These are phyloP conservation scores for Leucozona laternaria DNA, from an alignment of 2,888 invertebrate genomes.

Conservation along the genomic window DNA sequence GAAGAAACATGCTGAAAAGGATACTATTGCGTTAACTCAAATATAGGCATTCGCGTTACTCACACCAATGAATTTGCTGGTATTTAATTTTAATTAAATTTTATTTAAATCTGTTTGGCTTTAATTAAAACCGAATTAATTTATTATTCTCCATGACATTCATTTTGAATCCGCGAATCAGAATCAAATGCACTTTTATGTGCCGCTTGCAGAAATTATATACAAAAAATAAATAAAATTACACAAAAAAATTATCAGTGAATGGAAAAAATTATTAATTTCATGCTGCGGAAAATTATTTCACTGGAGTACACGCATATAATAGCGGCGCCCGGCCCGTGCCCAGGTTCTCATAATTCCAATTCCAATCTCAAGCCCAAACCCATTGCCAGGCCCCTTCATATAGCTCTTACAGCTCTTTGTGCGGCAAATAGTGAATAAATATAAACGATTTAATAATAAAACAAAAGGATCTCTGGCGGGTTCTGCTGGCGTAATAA, in stretches of 20 bases:
- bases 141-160: conserved; percentile 70
- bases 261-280: conserved; percentile 46
- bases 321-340: conserved; percentile 38
- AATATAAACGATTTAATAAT: conserved; percentile 69
- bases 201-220: conserved; percentile 21
- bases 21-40: conserved; percentile 47
- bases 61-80: conserved; percentile 47
- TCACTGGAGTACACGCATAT: conserved; percentile 69
- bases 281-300: conserved; percentile 61
- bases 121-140: conserved; percentile 74
- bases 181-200: conserved; percentile 72
- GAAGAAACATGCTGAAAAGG: conserved; percentile 33
- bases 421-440: conserved; percentile 53
- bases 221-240: conserved; percentile 27
- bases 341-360: background rate
- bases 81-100: conserved; percentile 75
- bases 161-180: conserved; percentile 61
- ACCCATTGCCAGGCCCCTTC: background rate
- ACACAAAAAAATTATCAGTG: conserved; percentile 41
- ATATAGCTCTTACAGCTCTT: conserved; percentile 26
- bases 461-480: conserved; percentile 62
- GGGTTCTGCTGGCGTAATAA: conserved; percentile 57
- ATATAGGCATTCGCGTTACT: conserved; percentile 20
- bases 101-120: conserved; percentile 75
- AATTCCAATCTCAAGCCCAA: background rate